Evolutionary conservation across 2,888 invertebrate species (phyloP).

Genomic region (Tupiocoris notatus): DNA sequence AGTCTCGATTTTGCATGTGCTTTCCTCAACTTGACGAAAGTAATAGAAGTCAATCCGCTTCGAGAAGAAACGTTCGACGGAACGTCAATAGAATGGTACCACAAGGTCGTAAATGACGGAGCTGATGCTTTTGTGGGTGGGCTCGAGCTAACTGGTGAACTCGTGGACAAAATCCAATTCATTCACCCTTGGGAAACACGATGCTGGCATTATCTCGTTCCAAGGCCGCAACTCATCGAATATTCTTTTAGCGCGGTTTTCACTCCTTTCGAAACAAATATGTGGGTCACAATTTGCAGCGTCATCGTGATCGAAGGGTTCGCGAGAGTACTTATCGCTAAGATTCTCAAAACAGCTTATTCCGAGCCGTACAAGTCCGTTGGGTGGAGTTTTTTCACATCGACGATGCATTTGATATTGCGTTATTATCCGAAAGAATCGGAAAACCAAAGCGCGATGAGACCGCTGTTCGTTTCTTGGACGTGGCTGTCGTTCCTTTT

Average conservation of each 20-base stretch:
- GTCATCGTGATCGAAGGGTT: background rate
- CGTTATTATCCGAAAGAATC: conserved; percentile 5
- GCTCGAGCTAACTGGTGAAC: background rate
- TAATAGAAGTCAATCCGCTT: background rate
- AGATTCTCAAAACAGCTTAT: background rate
- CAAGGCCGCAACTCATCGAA: background rate
- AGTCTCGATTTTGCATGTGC: background rate
- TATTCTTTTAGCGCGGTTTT: background rate
- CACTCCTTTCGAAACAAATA: background rate
- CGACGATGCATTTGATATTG: conserved; percentile 3
- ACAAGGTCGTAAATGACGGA: background rate
- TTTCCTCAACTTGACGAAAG: conserved; percentile 18
- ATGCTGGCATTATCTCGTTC: conserved; percentile 6
- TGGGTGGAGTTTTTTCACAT: conserved; percentile 11
- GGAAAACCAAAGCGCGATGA: background rate
- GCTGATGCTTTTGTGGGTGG: conserved; percentile 9
- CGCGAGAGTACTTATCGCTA: background rate
- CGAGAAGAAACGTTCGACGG: background rate
- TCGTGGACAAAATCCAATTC: background rate
- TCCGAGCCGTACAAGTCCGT: background rate
- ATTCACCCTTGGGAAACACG: background rate
- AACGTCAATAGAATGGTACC: background rate
- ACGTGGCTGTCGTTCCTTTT: conserved; percentile 9
- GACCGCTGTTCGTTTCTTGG: conserved; percentile 25
- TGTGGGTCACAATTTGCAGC: background rate